Evolutionary conservation across 2,113 vertebrate genomes (phyloP).

Genomic region (Campylomormyrus numenius): DNA sequence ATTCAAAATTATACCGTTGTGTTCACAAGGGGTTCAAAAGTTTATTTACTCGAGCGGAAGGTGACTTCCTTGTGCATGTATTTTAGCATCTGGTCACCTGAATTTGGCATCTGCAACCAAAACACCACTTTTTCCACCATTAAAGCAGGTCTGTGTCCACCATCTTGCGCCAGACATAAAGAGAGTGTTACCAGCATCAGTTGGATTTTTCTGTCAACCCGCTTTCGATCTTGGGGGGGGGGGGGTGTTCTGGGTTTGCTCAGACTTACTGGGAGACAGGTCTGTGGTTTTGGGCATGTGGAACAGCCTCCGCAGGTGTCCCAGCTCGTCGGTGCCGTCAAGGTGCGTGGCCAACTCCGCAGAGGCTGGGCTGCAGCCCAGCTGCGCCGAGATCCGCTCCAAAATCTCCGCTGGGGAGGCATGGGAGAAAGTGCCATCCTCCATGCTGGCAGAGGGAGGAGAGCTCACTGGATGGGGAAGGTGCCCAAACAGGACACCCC

Average conservation of each 20-base stretch:
- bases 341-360: slow-evolving; percentile 63
- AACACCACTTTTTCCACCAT: not conserved
- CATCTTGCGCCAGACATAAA: not conserved
- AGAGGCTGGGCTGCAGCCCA: slow-evolving; percentile 64
- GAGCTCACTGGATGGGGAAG: not conserved
- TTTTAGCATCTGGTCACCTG: not conserved
- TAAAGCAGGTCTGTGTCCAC: not conserved
- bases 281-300: slow-evolving; percentile 72
- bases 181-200: not conserved
- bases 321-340: slow-evolving; percentile 71
- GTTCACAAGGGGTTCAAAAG: not conserved
- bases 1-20: not conserved
- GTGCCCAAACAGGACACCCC: not conserved
- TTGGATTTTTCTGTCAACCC: not conserved
- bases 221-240: not conserved
- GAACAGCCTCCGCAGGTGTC: slow-evolving; percentile 67
- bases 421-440: slow-evolving; percentile 44
- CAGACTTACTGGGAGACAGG: slow-evolving; percentile 73
- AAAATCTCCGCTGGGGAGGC: slow-evolving; percentile 51
- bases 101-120: not conserved
- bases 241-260: not conserved
- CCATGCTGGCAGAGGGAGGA: not conserved
- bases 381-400: slow-evolving; percentile 44
- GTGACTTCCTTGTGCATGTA: not conserved
- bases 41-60: not conserved